Base-by-base conservation (phyloP, 2,888 invertebrate species). In the Acrobasis suavella region DNA sequence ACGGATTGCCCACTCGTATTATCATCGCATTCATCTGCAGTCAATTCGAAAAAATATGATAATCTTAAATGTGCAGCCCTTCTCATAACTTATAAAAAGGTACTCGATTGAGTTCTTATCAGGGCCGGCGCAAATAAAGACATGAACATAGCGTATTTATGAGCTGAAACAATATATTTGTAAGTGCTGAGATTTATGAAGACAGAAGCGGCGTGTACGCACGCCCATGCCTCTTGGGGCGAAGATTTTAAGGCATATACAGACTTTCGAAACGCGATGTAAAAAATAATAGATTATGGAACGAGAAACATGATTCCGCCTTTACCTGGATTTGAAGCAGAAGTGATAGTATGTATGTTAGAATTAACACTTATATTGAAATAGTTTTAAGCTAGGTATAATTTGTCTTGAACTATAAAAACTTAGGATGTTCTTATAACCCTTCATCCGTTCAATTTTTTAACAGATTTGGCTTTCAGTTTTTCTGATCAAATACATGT, bases 81-180 rank as follows among this genome's bases (percentile, higher is more conserved):
- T 56, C 56, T 56, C 56, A 56, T 56, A 56, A 56, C 56, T 60
- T 60, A 60, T 50, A 59, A 59, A 59, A 60, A 50, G 50, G 49
- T 50, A 50, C 50, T 50, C 59, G 50, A 60, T 60, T 60, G 59
- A 60, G 59, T 60, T 60, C 59, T 73, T 80, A 79, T 79, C 81
- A 69, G 69, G 46, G 42, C 68, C 64, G 67, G 70, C 64, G 75
- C 74, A 72, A 82, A 85, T 85, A 79, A 85, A 87, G 86, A 85
- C 83, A 72, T 75, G 72, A 76, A 69, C 77, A 65, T 76, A 76
- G 72, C 69, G 76, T 78, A 84, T 86, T 86, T 85, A 86, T 85
- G 83, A 86, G 74, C 76, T 74, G 76, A 77, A 84, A 85, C 80
- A 83, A 83, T 81, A 80, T 83, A 75, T 81, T 80, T 78, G 81